Percentiles rank a stretch among this genome's conserved stretches.
Evolutionary conservation across 2,888 invertebrate genomes (phyloP).

Genomic region (Euproctis similis): DNA sequence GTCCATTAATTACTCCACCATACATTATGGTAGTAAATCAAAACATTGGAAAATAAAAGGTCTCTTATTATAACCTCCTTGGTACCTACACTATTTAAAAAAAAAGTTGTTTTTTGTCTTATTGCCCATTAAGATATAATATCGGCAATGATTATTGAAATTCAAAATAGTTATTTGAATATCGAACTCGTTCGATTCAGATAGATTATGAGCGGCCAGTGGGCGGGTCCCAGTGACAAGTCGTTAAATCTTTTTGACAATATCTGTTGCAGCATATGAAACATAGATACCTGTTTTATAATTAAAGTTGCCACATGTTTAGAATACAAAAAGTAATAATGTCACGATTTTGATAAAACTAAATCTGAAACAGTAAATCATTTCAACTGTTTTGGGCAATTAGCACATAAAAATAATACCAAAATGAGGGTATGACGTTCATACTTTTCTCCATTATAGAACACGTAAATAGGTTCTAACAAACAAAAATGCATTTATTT

Average conservation of each 20-base stretch:
- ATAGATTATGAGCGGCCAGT: conserved; percentile 33
- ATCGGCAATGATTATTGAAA: conserved; percentile 64
- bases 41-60: conserved; percentile 51
- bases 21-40: conserved; percentile 64
- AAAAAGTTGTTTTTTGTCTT: conserved; percentile 39
- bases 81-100: conserved; percentile 36
- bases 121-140: conserved; percentile 64
- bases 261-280: conserved; percentile 26
- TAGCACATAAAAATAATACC: too few relatives aligned
- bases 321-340: too few relatives aligned
- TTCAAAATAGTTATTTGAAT: conserved; percentile 57
- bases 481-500: too few relatives aligned
- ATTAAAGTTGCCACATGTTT: too few relatives aligned
- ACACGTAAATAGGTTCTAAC: too few relatives aligned
- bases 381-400: too few relatives aligned
- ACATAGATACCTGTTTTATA: too few relatives aligned
- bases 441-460: too few relatives aligned
- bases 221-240: conserved; percentile 48
- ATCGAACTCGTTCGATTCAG: conserved; percentile 23
- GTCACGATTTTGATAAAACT: too few relatives aligned
- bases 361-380: too few relatives aligned
- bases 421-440: too few relatives aligned
- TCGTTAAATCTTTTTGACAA: conserved; percentile 44
- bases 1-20: conserved; percentile 56
- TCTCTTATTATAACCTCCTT: conserved; percentile 51